A percentile compares a stretch with the other conserved stretches of the same genome.
These are phyloP conservation scores for Eupithecia centaureata DNA, from an alignment of 2,888 invertebrate species.

Conservation along the genomic window DNA sequence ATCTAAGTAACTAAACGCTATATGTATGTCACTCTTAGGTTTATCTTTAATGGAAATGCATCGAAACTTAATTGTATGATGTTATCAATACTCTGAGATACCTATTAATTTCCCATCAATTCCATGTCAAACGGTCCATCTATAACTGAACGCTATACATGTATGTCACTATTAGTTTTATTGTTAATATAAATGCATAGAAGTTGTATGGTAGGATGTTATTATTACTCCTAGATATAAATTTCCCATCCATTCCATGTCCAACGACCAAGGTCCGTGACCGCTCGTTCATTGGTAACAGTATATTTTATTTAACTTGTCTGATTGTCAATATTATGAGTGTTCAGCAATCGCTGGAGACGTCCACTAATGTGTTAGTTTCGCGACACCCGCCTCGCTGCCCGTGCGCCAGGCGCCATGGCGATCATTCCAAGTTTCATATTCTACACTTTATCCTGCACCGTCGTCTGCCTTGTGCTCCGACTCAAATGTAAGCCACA, in stretches of 20 bases:
- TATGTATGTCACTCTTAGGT: too few relatives aligned
- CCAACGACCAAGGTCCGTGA: conserved; percentile 7
- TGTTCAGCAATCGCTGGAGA: conserved; percentile 27
- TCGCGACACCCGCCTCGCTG: conserved; percentile 30
- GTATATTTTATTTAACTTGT: conserved; percentile 22
- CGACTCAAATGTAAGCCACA: conserved; percentile 44
- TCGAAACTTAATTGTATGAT: too few relatives aligned
- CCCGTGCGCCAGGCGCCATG: conserved; percentile 36
- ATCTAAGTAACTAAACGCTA: too few relatives aligned
- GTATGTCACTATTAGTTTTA: neutral
- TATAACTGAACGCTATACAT: too few relatives aligned
- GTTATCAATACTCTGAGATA: too few relatives aligned
- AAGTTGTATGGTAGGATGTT: neutral
- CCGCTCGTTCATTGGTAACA: neutral
- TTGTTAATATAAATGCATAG: neutral
- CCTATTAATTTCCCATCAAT: too few relatives aligned
- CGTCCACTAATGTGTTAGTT: conserved; percentile 38
- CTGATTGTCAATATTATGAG: conserved; percentile 45
- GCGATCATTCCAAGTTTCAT: conserved; percentile 23
- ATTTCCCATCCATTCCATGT: neutral
- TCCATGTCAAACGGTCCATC: too few relatives aligned
- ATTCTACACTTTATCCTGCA: conserved; percentile 28
- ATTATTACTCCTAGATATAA: neutral
- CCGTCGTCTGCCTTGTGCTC: conserved; percentile 30
- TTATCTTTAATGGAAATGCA: too few relatives aligned